These are phyloP conservation scores for Zophobas morio DNA, from an alignment of 1,140 invertebrate species.

Conservation along the genomic window DNA sequence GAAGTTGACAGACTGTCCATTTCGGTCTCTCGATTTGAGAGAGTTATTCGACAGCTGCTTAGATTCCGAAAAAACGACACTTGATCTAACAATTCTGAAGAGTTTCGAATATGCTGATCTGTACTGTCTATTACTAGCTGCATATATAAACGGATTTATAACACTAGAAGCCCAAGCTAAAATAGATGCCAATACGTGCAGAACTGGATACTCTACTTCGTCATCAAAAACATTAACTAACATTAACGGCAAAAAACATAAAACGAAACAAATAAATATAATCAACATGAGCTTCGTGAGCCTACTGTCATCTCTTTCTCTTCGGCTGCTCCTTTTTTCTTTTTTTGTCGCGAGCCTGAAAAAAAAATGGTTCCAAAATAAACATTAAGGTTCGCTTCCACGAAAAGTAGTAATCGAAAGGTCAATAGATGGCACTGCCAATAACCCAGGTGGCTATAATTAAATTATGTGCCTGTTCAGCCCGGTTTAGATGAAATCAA, in stretches of 20 bases:
- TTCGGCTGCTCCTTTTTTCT: conserved; percentile 68
- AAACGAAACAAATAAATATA: conserved; percentile 88
- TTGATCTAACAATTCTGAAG: conserved; percentile 65
- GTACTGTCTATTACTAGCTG: conserved; percentile 88
- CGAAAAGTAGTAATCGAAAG: conserved; percentile 23
- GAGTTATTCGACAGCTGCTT: conserved; percentile 56
- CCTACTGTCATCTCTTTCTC: conserved; percentile 80
- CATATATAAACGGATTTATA: conserved; percentile 90
- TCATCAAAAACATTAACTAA: conserved; percentile 89
- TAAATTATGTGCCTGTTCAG: conserved; percentile 33
- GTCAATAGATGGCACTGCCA: conserved; percentile 39
- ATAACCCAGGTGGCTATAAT: conserved; percentile 34
- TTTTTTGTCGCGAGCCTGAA: conserved; percentile 63
- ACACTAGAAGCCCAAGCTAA: conserved; percentile 90
- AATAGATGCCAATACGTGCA: conserved; percentile 86
- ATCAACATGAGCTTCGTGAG: conserved; percentile 88
- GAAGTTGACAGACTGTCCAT: conserved; percentile 55
- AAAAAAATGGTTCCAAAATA: conserved; percentile 49
- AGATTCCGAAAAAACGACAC: conserved; percentile 60
- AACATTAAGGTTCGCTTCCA: conserved; percentile 22
- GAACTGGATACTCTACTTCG: conserved; percentile 77
- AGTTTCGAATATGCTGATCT: conserved; percentile 81
- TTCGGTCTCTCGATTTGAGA: conserved; percentile 55
- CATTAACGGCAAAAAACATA: conserved; percentile 89
- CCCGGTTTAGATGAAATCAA: conserved; percentile 32